Percentiles rank a stretch among this genome's conserved stretches.
Evolutionary conservation across 2,113 vertebrate genomes (phyloP).

Genomic region (Terrapene triunguis): DNA sequence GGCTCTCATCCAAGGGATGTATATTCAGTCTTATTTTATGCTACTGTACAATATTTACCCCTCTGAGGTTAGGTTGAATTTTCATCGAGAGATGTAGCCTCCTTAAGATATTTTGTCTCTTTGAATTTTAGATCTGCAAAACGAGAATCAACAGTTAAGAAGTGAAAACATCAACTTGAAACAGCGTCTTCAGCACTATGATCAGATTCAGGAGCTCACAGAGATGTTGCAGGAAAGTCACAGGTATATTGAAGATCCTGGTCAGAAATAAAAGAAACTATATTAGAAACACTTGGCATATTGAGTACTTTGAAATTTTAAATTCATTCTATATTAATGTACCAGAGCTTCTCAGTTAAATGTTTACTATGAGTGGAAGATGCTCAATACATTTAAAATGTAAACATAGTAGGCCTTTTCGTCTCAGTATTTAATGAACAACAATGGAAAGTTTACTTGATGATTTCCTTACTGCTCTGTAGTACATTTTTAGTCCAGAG

Average conservation of each 20-base stretch:
- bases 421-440: neutral
- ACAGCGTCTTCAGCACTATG: constrained; percentile 74
- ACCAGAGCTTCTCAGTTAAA: neutral
- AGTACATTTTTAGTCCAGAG: neutral
- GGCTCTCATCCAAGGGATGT: neutral
- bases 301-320: neutral
- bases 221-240: constrained; percentile 83
- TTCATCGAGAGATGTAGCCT: neutral
- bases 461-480: neutral
- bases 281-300: neutral
- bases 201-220: constrained; percentile 75
- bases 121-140: constrained; percentile 67
- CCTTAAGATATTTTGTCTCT: neutral
- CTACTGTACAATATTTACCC: neutral
- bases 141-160: constrained; percentile 75
- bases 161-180: constrained; percentile 77
- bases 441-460: neutral
- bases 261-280: neutral
- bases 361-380: neutral
- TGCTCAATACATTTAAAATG: neutral
- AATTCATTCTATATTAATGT: neutral
- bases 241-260: constrained; percentile 62
- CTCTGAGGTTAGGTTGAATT: neutral
- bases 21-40: neutral
- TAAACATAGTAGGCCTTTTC: neutral